phyloP scores from a whole-genome alignment of 2,113 vertebrate species.

The Pionites leucogaster region DNA sequence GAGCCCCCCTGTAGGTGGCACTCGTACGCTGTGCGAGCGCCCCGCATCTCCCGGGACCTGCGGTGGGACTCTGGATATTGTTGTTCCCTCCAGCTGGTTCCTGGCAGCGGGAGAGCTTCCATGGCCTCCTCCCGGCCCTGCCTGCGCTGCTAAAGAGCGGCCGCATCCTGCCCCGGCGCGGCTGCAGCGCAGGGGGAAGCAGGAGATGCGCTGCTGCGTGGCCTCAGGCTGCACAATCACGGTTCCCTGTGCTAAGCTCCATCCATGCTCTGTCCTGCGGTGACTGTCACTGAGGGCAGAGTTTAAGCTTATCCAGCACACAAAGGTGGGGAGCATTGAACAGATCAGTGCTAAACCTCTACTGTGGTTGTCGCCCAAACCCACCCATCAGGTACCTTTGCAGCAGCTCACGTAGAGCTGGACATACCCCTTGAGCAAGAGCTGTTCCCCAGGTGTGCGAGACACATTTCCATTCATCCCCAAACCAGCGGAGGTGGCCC shows the following conservation, averaged over 20 bases:
- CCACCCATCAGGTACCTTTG: background rate
- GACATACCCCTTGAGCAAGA: background rate
- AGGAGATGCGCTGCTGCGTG: background rate
- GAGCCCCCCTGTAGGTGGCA: constrained; percentile 63
- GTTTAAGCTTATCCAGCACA: background rate
- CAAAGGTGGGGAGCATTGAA: background rate
- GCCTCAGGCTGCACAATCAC: background rate
- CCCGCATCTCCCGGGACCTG: background rate
- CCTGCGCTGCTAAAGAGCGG: constrained; percentile 1
- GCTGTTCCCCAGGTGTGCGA: background rate
- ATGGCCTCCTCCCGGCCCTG: background rate
- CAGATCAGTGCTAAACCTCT: background rate
- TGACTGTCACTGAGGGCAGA: background rate
- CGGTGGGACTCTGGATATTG: background rate
- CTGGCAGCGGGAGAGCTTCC: background rate
- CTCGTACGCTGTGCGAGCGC: constrained; percentile 19
- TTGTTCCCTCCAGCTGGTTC: background rate
- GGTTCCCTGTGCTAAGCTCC: background rate
- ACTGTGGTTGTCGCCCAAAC: background rate
- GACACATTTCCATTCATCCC: rapidly evolving
- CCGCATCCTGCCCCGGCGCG: background rate
- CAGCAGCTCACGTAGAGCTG: rapidly evolving
- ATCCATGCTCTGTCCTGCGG: background rate
- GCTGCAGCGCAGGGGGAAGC: background rate
- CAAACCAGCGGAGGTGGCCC: background rate